Evolutionary conservation across 2,113 vertebrate genomes (phyloP).

Genomic region (Neomonachus schauinslandi): DNA sequence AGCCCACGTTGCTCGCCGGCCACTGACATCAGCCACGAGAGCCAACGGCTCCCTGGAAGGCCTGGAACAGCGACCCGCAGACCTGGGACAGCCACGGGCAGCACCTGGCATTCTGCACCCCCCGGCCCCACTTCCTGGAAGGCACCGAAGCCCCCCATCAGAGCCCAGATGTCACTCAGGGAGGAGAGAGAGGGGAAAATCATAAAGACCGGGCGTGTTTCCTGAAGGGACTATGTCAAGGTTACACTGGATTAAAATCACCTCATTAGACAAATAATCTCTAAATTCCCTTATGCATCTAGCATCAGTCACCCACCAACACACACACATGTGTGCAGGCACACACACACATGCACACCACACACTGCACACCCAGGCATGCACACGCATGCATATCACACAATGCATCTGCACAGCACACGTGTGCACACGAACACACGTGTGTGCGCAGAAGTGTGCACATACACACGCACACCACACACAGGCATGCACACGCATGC

Average conservation of each 20-base stretch:
- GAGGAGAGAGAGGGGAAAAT: accelerated
- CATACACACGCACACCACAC: no score
- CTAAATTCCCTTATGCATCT: background rate
- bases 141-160: accelerated
- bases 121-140: background rate
- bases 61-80: accelerated
- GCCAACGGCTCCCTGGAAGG: background rate
- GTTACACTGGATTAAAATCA: background rate
- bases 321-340: no score
- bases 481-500: no score
- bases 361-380: background rate
- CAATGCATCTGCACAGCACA: background rate
- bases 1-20: accelerated
- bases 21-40: accelerated
- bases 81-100: accelerated
- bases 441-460: no score
- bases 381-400: no score
- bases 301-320: background rate
- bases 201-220: no score
- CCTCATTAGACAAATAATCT: no score
- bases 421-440: no score
- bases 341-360: background rate
- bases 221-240: no score
- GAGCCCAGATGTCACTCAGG: background rate
- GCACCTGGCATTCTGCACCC: background rate